Base-by-base conservation (phyloP, 1,140 invertebrate genomes). In the Colletes gigas region DNA sequence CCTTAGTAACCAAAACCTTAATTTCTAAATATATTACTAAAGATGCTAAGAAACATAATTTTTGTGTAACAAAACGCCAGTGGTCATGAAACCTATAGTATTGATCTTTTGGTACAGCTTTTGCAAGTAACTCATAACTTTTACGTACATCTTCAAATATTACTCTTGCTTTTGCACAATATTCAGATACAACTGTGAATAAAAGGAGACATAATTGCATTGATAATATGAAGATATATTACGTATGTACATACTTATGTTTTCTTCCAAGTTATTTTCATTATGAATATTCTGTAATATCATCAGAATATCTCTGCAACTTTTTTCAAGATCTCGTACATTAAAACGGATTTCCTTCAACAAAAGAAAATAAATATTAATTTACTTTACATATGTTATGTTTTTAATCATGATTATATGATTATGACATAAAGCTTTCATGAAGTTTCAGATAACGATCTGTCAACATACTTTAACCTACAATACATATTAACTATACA, bases 1-100 rank as follows among this genome's bases (percentile, higher is more conserved):
- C 95, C 87, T 96, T 95, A 15, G 94, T 93, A 0, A 97, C 95
- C 60, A 98, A 93, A 76, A 96, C 93, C 14, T 97, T 97, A 65
- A 95, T 94, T 93, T 98, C 96, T 39, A 99, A 91, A 93, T 97
- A 98, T 59, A 97, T 94, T 47, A 97, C 95, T 63, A 98, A 93
- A 12, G 97, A 95, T 78, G 96, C 95, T 9, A 97, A 89, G 89
- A 96, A 98, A 73, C 96, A 96, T 67, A 98, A 94, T 65, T 96
- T 94, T 88, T 98, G 97, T 0, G 96, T 98, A 80, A 96, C 95
- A 91, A 95, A 97, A 62, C 96, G 94, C 97, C 98, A 98, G 81
- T 97, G 96, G 87, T 98, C 97, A 89, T 98, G 95, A 89, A 91
- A 95, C 87, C 97, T 96, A 90, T 97, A 97, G 93, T 96, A 97